A percentile compares a stretch with the other conserved stretches of the same genome.
Evolutionary conservation across 2,797 vertebrate genomes (phyloP).

Genomic region (Betta splendens): DNA sequence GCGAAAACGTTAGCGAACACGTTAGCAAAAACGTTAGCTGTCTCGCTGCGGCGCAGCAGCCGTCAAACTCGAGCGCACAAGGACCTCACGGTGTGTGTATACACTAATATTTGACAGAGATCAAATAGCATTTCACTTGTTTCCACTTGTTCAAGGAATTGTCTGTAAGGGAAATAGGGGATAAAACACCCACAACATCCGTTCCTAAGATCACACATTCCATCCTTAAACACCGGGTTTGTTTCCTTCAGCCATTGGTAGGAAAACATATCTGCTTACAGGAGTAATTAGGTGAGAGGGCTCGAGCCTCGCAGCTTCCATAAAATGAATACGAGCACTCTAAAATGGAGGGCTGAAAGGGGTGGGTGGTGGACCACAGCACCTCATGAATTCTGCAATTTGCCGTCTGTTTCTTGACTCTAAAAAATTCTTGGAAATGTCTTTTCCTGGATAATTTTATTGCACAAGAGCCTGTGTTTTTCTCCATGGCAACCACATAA

Average conservation of each 20-base stretch:
- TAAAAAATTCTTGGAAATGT: constrained; percentile 80
- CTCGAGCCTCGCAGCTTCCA: constrained; percentile 66
- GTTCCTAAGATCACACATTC: constrained; percentile 79
- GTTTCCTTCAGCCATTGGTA: constrained; percentile 72
- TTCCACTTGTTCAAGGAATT: constrained; percentile 80
- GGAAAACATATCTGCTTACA: constrained; percentile 80
- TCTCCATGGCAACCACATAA: constrained; percentile 84
- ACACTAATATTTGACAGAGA: constrained; percentile 72
- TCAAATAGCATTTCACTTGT: constrained; percentile 80
- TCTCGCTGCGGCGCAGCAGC: constrained; percentile 30
- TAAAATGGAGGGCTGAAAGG: constrained; percentile 72
- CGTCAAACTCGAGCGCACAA: constrained; percentile 38
- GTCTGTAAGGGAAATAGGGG: constrained; percentile 78
- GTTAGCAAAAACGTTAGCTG: constrained; percentile 46
- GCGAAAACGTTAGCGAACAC: no score
- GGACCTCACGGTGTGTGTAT: constrained; percentile 59
- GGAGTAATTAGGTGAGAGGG: constrained; percentile 78
- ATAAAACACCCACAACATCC: constrained; percentile 82
- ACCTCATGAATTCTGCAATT: constrained; percentile 77
- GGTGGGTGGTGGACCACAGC: constrained; percentile 70
- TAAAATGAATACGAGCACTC: constrained; percentile 71
- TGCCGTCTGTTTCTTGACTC: constrained; percentile 80
- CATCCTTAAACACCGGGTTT: constrained; percentile 78
- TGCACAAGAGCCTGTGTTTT: constrained; percentile 82
- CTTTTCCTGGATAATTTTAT: constrained; percentile 83